Evolutionary conservation across 1,140 invertebrate species (phyloP), one percentile per base, ranked within the genome.

Genomic region (Drosophila pectinifera): DNA sequence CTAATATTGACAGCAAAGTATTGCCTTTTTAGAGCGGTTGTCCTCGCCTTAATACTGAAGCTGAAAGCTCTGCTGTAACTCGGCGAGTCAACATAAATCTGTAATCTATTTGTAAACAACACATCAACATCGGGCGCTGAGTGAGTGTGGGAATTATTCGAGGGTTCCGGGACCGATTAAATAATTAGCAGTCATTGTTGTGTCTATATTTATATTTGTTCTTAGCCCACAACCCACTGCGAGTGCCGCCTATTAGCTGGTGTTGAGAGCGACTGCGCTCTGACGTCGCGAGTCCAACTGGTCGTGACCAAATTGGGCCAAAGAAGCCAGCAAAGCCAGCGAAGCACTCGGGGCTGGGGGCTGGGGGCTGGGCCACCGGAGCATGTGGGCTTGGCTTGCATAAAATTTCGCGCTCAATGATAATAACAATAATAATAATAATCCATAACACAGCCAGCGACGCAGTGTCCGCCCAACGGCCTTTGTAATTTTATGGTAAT

Each of bases 401-500:
- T 70, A 67, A 51, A 57, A 70, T 78, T 78, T 73, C 41, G 58
- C 78, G 55, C 78, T 55, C 45, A 49, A 67, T 34, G 42, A 65
- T 41, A 78, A 55, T 55, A 55, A 54, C 56, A 79, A 51, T 56
- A 73, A 64, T 26, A 70, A 78, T 51, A 58, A 68, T 43, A 69
- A 65, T 46, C 73, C 43, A 56, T 26, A 67, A 46, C 26, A 56
- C 34, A 54, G 36, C 38, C 16, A 26, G 26, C 14, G 24, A 31
- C 42, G 39, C 31, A 10, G 36, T 31, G 22, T 28, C 62, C 68
- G 57, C 61, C 80, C 65, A 70, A 62, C 80, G 56, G 58, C 53
- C 59, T 80, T 73, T 85, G 81, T 85, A 77, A 73, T 75, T 64
- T 83, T 88, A 88, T 86, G 82, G 26, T 88, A 86, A 86, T 83